A percentile compares a stretch with the other conserved stretches of the same genome.
These are phyloP conservation scores for Lasius platythorax DNA, from an alignment of 2,888 invertebrate species.

Conservation along the genomic window DNA sequence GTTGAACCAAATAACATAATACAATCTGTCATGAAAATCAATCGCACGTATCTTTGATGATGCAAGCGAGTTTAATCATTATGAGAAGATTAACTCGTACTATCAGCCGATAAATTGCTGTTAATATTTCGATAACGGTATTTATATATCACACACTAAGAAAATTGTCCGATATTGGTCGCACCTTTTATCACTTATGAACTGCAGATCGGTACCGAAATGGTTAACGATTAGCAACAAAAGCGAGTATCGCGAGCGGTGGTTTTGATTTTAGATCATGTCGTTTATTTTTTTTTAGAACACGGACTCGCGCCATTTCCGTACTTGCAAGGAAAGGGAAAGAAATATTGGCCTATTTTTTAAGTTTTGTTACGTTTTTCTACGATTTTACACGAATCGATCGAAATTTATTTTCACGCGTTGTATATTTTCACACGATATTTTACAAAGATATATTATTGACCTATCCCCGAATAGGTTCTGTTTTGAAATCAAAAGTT, in stretches of 20 bases:
- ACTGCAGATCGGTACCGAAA: constrained; percentile 73
- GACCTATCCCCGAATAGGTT: constrained; percentile 81
- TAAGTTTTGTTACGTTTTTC: constrained; percentile 73
- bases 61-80: background rate
- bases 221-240: constrained; percentile 59
- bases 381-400: constrained; percentile 66
- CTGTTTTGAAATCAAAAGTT: constrained; percentile 82
- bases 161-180: constrained; percentile 9
- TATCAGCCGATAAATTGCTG: background rate
- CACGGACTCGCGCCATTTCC: constrained; percentile 67
- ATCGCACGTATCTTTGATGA: constrained; percentile 9
- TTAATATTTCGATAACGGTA: background rate
- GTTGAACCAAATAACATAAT: background rate
- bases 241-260: constrained; percentile 1
- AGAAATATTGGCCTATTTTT: constrained; percentile 79
- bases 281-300: constrained; percentile 38
- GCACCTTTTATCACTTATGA: constrained; percentile 78
- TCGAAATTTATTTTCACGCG: constrained; percentile 75
- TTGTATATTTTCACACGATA: constrained; percentile 47
- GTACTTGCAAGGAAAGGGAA: constrained; percentile 70
- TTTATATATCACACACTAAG: background rate
- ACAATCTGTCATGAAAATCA: background rate
- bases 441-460: constrained; percentile 78
- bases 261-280: constrained; percentile 35
- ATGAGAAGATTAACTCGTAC: background rate